phyloP scores from a whole-genome alignment of 2,113 vertebrate genomes.

The Heteronetta atricapilla region DNA sequence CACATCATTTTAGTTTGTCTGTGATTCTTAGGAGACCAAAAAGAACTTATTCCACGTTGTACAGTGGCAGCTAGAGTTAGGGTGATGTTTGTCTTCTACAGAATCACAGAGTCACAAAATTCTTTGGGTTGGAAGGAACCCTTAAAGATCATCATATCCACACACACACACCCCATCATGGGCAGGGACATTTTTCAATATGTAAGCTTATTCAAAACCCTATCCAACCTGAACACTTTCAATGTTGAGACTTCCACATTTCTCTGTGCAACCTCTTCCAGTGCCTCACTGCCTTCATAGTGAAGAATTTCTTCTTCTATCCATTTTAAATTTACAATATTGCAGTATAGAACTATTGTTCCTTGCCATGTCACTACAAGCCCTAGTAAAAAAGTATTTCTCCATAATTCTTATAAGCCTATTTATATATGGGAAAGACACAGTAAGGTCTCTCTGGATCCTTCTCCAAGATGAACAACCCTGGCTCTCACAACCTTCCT shows the following conservation, averaged over 20 bases:
- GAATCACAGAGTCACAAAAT: background rate
- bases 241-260: background rate
- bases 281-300: background rate
- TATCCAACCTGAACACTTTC: background rate
- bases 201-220: background rate
- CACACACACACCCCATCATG: background rate
- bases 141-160: background rate
- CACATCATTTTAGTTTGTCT: background rate
- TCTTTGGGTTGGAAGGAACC: background rate
- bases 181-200: background rate
- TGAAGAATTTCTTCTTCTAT: background rate
- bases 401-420: background rate
- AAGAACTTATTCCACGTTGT: background rate
- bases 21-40: background rate
- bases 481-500: background rate
- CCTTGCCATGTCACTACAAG: background rate
- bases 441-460: background rate
- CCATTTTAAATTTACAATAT: background rate
- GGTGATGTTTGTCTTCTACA: background rate
- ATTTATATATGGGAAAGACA: background rate
- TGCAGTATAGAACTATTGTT: background rate
- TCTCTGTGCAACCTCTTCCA: background rate
- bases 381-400: background rate
- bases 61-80: background rate
- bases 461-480: background rate